Evolutionary conservation across 2,888 invertebrate genomes (phyloP).

Genomic region (Amphipoea lucens): DNA sequence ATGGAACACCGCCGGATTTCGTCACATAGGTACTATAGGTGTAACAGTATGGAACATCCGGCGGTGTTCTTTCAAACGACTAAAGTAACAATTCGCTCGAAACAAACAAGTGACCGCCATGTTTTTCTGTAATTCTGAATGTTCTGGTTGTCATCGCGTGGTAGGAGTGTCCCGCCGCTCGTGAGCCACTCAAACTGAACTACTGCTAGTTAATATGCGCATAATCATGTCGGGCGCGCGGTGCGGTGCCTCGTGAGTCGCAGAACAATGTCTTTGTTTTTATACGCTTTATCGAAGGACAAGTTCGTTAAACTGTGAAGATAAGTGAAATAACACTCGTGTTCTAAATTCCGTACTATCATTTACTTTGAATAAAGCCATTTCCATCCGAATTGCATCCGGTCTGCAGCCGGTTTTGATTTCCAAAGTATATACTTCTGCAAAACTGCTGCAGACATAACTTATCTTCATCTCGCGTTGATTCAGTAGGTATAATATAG

Average conservation of each 20-base stretch:
- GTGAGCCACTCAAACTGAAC: constrained; percentile 19
- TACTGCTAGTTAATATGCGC: constrained; percentile 48
- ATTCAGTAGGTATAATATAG: constrained; percentile 14
- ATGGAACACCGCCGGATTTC: background rate
- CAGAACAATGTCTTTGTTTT: constrained; percentile 20
- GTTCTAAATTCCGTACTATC: constrained; percentile 1
- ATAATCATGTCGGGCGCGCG: constrained; percentile 26
- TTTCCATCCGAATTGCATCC: constrained; percentile 16
- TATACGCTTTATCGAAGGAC: constrained; percentile 17
- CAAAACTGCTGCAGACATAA: constrained; percentile 20
- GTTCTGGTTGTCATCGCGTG: background rate
- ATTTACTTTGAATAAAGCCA: constrained; percentile 4
- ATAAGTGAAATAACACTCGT: constrained; percentile 5
- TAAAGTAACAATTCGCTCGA: background rate
- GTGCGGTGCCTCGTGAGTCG: background rate
- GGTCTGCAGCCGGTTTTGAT: background rate
- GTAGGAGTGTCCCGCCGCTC: constrained; percentile 30
- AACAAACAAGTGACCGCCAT: constrained; percentile 17
- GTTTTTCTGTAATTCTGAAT: background rate
- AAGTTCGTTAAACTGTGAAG: constrained; percentile 11
- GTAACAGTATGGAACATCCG: background rate
- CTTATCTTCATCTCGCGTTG: constrained; percentile 14
- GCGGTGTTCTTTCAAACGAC: background rate
- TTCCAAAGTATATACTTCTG: background rate
- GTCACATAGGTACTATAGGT: no score